These are phyloP conservation scores for Sminthurinus signatus DNA, from an alignment of 1,140 invertebrate genomes.

Conservation along the genomic window DNA sequence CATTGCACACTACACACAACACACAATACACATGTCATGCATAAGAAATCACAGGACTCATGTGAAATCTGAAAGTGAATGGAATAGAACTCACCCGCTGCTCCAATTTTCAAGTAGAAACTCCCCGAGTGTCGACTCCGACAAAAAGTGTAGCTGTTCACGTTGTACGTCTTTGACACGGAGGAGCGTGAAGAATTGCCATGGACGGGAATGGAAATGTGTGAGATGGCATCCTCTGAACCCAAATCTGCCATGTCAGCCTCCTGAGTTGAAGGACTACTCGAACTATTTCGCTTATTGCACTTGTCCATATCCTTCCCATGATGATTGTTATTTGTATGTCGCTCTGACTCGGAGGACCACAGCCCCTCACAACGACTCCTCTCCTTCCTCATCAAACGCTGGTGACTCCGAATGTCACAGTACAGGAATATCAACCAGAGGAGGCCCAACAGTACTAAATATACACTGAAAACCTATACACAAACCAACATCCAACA, in stretches of 20 bases:
- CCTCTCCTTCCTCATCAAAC: conserved; percentile 43
- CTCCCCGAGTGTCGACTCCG: conserved; percentile 60
- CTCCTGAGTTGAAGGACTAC: conserved; percentile 25
- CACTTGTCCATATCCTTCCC: conserved; percentile 3
- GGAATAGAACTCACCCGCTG: conserved; percentile 56
- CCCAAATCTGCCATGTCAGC: conserved; percentile 22
- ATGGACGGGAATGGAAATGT: conserved; percentile 45
- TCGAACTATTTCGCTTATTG: background rate
- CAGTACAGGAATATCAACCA: conserved; percentile 56
- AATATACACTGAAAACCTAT: conserved; percentile 56
- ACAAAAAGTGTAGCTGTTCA: conserved; percentile 53
- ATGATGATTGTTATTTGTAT: conserved; percentile 10
- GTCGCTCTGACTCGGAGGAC: conserved; percentile 5
- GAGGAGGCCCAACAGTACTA: conserved; percentile 53
- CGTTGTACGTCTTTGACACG: conserved; percentile 46
- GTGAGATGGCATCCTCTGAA: conserved; percentile 45
- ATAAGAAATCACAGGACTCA: background rate
- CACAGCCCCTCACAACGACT: conserved; percentile 22
- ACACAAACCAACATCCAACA: no score
- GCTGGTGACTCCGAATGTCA: conserved; percentile 56
- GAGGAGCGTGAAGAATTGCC: conserved; percentile 42
- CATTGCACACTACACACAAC: no score
- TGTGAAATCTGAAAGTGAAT: background rate
- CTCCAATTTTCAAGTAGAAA: conserved; percentile 66
- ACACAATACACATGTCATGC: no score